Conservation (phyloP, 2,888 invertebrate species). For the Parthenolecanium corni region DNA sequence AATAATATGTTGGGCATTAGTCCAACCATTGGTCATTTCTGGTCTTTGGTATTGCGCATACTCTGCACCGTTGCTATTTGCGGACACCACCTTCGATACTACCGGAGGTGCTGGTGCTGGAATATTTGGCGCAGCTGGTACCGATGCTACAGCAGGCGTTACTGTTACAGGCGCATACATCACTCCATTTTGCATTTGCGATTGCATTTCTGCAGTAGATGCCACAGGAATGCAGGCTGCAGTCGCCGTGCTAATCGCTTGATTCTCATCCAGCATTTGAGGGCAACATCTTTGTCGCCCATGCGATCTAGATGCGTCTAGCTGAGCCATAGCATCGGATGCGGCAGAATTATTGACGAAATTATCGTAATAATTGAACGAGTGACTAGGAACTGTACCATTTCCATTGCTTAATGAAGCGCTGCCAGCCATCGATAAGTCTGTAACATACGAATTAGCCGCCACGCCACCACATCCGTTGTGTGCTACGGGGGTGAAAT, state of each 20-base stretch:
- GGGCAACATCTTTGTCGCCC: neutral
- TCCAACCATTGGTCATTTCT: neutral
- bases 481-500: too few relatives aligned
- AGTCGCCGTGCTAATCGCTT: neutral
- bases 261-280: neutral
- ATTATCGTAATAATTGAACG: conserved; percentile 17
- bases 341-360: neutral
- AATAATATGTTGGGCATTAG: neutral
- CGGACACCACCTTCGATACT: neutral
- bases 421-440: neutral
- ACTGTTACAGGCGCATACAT: too few relatives aligned
- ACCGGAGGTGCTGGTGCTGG: neutral
- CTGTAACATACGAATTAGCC: neutral
- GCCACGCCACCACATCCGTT: neutral
- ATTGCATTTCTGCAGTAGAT: neutral
- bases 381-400: conserved; percentile 18
- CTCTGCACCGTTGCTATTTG: too few relatives aligned
- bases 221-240: neutral
- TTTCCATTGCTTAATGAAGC: neutral
- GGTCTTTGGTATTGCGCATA: too few relatives aligned
- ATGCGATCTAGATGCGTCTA: neutral
- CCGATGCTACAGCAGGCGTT: too few relatives aligned
- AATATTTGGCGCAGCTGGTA: neutral
- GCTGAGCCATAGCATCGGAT: neutral
- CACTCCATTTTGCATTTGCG: too few relatives aligned